Percentiles rank a stretch among this genome's conserved stretches.
phyloP scores from a whole-genome alignment of 2,113 vertebrate genomes.

The Notothenia coriiceps region DNA sequence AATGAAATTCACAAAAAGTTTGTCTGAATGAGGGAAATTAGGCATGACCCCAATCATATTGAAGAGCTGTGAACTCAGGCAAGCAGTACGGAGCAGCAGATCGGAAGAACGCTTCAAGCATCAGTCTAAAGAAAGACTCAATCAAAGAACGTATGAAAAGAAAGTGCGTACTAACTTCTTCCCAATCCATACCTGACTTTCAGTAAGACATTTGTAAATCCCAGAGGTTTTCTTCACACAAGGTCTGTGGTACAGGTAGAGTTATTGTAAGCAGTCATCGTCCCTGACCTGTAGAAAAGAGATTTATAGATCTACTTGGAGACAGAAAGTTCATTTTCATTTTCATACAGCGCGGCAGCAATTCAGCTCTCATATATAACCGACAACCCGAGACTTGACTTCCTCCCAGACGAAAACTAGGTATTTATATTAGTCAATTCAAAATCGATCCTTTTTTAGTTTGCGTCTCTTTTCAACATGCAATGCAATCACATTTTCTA shows the following conservation, averaged over 20 bases:
- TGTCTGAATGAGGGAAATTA: slow-evolving; percentile 11
- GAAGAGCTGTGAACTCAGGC: background rate
- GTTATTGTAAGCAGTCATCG: slow-evolving; percentile 1
- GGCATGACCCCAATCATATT: slow-evolving; percentile 17
- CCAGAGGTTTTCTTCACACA: background rate
- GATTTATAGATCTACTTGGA: slow-evolving; percentile 13
- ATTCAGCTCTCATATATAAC: background rate
- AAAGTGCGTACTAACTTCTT: background rate
- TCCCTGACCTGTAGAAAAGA: background rate
- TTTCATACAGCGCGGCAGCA: background rate
- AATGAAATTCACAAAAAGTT: background rate
- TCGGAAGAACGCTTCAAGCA: slow-evolving; percentile 20
- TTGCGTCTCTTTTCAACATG: too few relatives aligned
- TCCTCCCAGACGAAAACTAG: background rate
- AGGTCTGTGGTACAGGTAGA: background rate
- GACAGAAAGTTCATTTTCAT: background rate
- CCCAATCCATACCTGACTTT: background rate
- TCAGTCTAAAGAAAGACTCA: background rate
- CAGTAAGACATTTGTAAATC: background rate
- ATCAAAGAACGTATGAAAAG: slow-evolving; percentile 1
- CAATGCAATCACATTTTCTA: background rate
- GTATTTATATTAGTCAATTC: background rate
- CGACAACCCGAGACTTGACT: background rate
- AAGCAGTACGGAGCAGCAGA: background rate
- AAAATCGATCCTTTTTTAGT: background rate